These are phyloP conservation scores for Todiramphus chloris DNA, from an alignment of 2,113 vertebrate genomes.

Conservation along the genomic window DNA sequence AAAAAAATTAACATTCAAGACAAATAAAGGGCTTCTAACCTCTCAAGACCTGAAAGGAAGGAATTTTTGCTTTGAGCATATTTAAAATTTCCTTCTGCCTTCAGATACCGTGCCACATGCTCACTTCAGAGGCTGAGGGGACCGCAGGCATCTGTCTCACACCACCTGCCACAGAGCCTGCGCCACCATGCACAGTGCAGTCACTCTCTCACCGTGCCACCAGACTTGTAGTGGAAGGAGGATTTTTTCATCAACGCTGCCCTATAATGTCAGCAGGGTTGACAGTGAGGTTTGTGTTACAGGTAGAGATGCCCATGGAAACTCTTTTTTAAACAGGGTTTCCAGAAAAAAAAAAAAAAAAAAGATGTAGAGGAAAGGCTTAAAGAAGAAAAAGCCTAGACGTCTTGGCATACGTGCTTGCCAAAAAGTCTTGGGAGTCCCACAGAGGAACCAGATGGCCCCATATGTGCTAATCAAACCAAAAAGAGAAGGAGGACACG, in stretches of 20 bases:
- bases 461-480: background rate
- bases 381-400: constrained; percentile 16
- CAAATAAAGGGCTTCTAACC: background rate
- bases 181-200: background rate
- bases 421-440: constrained; percentile 38
- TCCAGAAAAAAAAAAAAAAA: constrained; percentile 31
- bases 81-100: background rate
- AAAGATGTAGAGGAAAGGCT: background rate
- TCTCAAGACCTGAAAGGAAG: background rate
- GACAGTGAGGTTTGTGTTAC: background rate
- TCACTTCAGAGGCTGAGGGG: background rate
- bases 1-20: background rate
- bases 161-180: constrained; percentile 5
- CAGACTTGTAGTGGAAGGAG: background rate
- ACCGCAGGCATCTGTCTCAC: background rate
- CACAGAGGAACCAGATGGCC: constrained; percentile 54
- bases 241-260: background rate
- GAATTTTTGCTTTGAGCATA: background rate
- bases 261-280: background rate
- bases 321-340: background rate
- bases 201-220: background rate
- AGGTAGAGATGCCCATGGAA: background rate
- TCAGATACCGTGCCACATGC: background rate
- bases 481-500: background rate
- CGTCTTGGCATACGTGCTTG: background rate